phyloP scores from a whole-genome alignment of 2,113 vertebrate species.

The Tyto alba region DNA sequence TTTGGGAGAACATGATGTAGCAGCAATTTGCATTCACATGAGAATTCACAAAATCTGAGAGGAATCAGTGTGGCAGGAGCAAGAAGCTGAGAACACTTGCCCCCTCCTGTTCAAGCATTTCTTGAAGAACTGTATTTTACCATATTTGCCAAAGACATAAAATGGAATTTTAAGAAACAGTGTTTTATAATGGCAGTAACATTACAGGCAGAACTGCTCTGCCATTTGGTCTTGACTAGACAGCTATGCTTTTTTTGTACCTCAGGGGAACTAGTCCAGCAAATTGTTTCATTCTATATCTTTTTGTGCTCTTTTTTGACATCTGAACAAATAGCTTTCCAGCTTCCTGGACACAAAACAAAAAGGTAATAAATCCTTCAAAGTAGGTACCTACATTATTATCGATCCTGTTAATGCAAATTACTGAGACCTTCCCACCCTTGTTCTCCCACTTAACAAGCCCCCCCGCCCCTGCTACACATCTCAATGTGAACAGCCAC shows the following conservation, averaged over 20 bases:
- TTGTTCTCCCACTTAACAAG: not conserved
- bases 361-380: not conserved
- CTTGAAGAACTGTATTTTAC: not conserved
- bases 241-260: not conserved
- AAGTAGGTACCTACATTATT: not conserved
- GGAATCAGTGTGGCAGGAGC: not conserved
- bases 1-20: not conserved
- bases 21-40: not conserved
- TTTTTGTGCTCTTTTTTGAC: not conserved
- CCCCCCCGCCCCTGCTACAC: not conserved
- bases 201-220: not conserved
- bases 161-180: not conserved
- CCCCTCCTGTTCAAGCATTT: not conserved
- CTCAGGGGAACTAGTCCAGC: not conserved
- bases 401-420: not conserved
- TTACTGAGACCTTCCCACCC: not conserved
- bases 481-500: not conserved
- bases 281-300: not conserved
- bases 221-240: not conserved
- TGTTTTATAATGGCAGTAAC: not conserved
- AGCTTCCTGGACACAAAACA: not conserved
- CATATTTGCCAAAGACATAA: not conserved
- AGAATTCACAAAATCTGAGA: not conserved
- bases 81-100: not conserved
- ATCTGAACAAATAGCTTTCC: not conserved